phyloP scores from a whole-genome alignment of 2,113 vertebrate species.

The Odocoileus virginianus region DNA sequence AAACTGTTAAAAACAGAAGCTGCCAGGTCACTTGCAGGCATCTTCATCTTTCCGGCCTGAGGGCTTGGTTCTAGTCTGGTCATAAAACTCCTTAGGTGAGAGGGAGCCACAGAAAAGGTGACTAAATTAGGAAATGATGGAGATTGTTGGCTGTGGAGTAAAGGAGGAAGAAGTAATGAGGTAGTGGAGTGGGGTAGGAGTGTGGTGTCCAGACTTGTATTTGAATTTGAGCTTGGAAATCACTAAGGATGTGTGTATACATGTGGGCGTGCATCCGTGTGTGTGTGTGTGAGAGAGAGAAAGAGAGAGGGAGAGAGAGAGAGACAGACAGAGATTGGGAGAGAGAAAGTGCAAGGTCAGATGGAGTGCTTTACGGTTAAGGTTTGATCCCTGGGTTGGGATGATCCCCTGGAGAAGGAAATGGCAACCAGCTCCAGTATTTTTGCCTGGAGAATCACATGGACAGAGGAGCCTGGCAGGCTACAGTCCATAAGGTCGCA shows the following conservation, averaged over 20 bases:
- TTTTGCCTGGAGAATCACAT: background rate
- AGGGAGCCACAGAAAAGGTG: slow-evolving; percentile 13
- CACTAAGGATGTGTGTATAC: background rate
- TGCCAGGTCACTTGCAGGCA: slow-evolving; percentile 56
- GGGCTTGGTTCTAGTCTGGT: slow-evolving; percentile 66
- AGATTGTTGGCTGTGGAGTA: slow-evolving; percentile 14
- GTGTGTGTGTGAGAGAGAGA: background rate
- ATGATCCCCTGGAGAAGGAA: background rate
- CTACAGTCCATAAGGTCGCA: background rate
- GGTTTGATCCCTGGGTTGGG: background rate
- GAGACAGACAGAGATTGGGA: background rate
- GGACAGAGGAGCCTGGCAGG: background rate
- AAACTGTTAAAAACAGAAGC: slow-evolving; percentile 76
- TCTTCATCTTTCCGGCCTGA: slow-evolving; percentile 72
- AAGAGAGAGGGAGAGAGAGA: no score
- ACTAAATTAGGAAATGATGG: slow-evolving; percentile 41
- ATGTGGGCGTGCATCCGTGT: background rate
- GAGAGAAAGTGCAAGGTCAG: background rate
- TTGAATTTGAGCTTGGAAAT: slow-evolving; percentile 1
- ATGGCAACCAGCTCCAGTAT: background rate
- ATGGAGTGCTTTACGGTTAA: background rate
- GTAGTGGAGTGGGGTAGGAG: background rate
- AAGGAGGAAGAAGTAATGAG: slow-evolving; percentile 59
- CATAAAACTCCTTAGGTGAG: slow-evolving; percentile 70
- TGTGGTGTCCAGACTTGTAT: background rate